Base-by-base conservation (phyloP, 2,113 vertebrate genomes). In the Colius striatus region DNA sequence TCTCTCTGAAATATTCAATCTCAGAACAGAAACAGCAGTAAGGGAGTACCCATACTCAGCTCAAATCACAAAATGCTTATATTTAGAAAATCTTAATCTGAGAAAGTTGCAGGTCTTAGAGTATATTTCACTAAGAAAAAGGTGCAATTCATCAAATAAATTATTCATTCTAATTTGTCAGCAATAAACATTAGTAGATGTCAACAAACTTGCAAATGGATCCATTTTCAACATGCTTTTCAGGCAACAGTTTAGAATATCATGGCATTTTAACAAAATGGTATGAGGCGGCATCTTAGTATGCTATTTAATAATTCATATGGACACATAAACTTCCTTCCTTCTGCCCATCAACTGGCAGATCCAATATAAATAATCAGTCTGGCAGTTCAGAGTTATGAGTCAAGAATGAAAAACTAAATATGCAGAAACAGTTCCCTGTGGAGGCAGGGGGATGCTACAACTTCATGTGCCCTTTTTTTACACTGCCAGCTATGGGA, bases 221-320 rank as follows among this genome's bases (percentile, higher is more conserved):
- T 62, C 63, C 6, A 60, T 74, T 92, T 82, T 90, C 89, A 90
- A 82, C 17, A 32, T 0, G 4, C 2, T 88, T 93, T 67, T 66
- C 54, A 80, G 47, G n/a, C 29, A 80, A 47, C 29, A 66, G 54
- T 57, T 94, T 73, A 73, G 71, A 90, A 73, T 77, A 93, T 11
- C 76, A 16, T 26, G 73, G 32, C 65, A 93, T 95, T 92, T 92
- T 60, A 80, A 60, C 55, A 68, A 90, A 88, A 86, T 30, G 43
- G 38, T 83, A 73, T 0, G 0, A 80, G 34, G 32, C 70, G 66
- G 74, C 57, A 81, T 60, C 75, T 91, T 6, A 0, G 16, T 63
- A 48, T 55, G 43, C 51, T 93, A 85, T 48, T 84, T 89, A 87
- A 53, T 84, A 84, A 86, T 75, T 86, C 60, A 74, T 21, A 43